A percentile compares a stretch with the other conserved stretches of the same genome.
Evolutionary conservation across 2,113 vertebrate species (phyloP).

Genomic region (mouse (Mus musculus)): DNA sequence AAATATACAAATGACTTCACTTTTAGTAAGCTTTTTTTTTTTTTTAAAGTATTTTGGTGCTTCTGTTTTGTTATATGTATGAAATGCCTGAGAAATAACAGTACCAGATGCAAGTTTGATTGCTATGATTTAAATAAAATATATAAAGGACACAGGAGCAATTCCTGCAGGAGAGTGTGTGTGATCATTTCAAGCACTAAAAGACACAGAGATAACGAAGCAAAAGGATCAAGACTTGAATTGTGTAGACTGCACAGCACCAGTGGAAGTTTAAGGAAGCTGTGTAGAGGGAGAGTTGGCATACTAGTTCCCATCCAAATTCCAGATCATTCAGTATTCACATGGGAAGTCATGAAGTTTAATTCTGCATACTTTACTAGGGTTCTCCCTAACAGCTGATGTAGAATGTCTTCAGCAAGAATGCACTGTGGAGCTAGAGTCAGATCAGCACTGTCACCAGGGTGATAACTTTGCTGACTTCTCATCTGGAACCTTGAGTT

Average conservation of each 20-base stretch:
- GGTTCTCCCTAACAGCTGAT: not conserved
- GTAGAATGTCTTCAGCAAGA: not conserved
- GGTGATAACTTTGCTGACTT: not conserved
- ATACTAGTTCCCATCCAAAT: not conserved
- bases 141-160: not conserved
- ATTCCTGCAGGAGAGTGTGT: not conserved
- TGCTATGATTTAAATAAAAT: conserved; percentile 22
- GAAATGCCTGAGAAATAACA: not conserved
- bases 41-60: not conserved
- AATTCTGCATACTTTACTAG: not conserved
- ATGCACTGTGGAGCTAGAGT: not conserved
- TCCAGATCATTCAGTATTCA: not conserved
- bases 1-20: not conserved
- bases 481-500: not conserved
- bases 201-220: not conserved
- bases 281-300: not conserved
- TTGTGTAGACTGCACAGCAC: not conserved
- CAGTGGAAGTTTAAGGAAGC: not conserved
- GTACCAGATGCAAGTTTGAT: not conserved
- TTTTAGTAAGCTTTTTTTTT: conserved; percentile 38
- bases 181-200: not conserved
- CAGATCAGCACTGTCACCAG: not conserved
- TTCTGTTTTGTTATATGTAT: conserved; percentile 2
- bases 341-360: not conserved
- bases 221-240: not conserved